A percentile compares a stretch with the other conserved stretches of the same genome.
Evolutionary conservation across 2,797 vertebrate genomes (phyloP).

Genomic region (Apogon hyalosoma): DNA sequence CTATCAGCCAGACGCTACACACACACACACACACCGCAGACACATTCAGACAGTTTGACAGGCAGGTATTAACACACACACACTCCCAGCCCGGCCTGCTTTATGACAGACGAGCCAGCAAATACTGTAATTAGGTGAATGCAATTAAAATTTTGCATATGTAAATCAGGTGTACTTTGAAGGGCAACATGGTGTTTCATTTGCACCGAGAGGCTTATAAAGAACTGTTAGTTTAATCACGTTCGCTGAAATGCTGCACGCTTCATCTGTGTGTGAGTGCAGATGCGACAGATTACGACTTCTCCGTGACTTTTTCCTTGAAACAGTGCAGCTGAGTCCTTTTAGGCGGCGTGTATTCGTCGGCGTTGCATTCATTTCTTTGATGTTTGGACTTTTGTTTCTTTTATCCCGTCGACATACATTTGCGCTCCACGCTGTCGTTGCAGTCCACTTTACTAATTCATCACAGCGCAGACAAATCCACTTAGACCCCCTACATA

Average conservation of each 20-base stretch:
- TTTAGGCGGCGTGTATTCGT: conserved; percentile 4
- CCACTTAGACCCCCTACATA: conserved; percentile 19
- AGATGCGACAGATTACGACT: no score
- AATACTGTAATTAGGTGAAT: conserved; percentile 70
- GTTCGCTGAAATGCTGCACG: conserved; percentile 19
- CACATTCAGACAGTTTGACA: conserved; percentile 45
- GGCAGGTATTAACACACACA: conserved; percentile 31
- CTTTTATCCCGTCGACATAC: neutral
- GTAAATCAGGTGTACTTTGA: conserved; percentile 67
- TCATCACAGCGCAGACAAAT: conserved; percentile 26
- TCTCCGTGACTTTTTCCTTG: no score
- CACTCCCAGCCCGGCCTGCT: conserved; percentile 36
- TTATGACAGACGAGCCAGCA: conserved; percentile 65
- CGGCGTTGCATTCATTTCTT: no score
- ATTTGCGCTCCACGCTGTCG: conserved; percentile 15
- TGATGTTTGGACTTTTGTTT: neutral
- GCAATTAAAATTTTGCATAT: conserved; percentile 72
- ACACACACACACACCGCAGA: neutral
- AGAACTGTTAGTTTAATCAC: conserved; percentile 34
- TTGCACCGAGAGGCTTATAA: conserved; percentile 31
- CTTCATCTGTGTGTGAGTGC: neutral
- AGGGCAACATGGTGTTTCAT: conserved; percentile 64
- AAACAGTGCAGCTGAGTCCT: neutral
- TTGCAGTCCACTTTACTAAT: conserved; percentile 11
- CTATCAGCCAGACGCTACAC: conserved; percentile 23